Percentiles rank a stretch among this genome's conserved stretches.
Conservation (phyloP, 2,888 invertebrate genomes). For the Diogma glabrata region DNA sequence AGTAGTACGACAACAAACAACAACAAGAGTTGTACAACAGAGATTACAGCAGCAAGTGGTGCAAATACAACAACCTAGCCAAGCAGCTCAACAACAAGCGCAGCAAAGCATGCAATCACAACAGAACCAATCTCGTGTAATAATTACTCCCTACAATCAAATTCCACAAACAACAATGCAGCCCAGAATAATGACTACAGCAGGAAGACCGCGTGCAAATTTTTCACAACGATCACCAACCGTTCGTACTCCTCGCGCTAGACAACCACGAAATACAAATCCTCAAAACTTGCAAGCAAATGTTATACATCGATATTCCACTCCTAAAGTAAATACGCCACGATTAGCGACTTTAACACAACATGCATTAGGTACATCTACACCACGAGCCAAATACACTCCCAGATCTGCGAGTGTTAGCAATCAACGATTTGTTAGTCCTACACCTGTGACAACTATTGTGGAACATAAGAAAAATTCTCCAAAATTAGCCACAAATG, state of each 20-base stretch:
- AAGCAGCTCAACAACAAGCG: constrained; percentile 26
- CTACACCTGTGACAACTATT: neutral
- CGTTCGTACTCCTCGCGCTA: neutral
- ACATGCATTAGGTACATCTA: neutral
- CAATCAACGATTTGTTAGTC: neutral
- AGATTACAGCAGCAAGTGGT: constrained; percentile 8
- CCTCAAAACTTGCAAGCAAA: neutral
- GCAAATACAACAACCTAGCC: constrained; percentile 11
- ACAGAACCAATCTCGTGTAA: constrained; percentile 10
- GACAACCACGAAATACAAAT: neutral
- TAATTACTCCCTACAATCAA: constrained; percentile 1
- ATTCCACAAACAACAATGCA: neutral
- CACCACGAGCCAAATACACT: neutral
- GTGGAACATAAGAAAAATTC: neutral
- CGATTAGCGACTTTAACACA: neutral
- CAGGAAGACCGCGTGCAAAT: neutral
- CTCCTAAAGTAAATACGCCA: constrained; percentile 5
- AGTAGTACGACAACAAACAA: neutral
- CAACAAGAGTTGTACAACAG: neutral
- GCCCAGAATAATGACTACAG: neutral
- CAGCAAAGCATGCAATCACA: constrained; percentile 23
- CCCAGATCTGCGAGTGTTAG: neutral
- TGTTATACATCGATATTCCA: neutral
- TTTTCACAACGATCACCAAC: too few species aligned
- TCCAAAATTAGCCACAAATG: too few species aligned